Base-by-base conservation (phyloP, 2,797 vertebrate genomes). In the Anniella stebbinsi region DNA sequence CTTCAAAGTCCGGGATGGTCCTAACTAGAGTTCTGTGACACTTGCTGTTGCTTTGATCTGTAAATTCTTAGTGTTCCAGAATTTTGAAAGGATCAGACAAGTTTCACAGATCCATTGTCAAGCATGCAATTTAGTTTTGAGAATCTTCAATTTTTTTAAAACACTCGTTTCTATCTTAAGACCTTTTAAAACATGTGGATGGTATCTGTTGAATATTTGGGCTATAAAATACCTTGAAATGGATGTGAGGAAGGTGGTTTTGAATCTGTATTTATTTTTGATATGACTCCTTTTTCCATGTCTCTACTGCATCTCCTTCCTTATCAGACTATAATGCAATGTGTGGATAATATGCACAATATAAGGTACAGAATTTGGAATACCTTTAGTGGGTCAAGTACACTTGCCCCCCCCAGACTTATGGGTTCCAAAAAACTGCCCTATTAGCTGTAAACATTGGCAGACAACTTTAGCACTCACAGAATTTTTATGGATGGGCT, bases 1-100 rank as follows among this genome's bases (percentile, higher is more conserved):
- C 70, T 36, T 69, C 7, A 25, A 36, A 33, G 33, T n/a, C 33
- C 25, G 7, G 21, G n/a, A 36, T 77, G 33, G 3, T n/a, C 28
- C 3, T 69, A 80, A 41, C 48, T 57, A 28, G 76, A 8, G 9
- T 82, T 51, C 18, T 76, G 12, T 12, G 25, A 76, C 48, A 12
- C 84, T 38, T 84, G 70, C 57, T 81, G 21, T 51, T 86, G 25
- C 21, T 60, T 85, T 80, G 67, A 78, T 73, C 23, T 86, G 23
- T 63, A 73, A 73, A 75, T 48, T 63, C 30, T 60, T 57, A 48
- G 2, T 28, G n/a, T 21, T 38, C 10, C 18, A 51, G 69, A 60
- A 72, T 80, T 77, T 76, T 33, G 33, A 82, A 88, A 82, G 57
- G 23, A 30, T 48, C 45, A 77, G 12, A 18, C 25, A 36, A 3